Percentiles rank a stretch among this genome's conserved stretches.
Evolutionary conservation across 2,113 vertebrate species (phyloP).

Genomic region (Seriola aureovittata): DNA sequence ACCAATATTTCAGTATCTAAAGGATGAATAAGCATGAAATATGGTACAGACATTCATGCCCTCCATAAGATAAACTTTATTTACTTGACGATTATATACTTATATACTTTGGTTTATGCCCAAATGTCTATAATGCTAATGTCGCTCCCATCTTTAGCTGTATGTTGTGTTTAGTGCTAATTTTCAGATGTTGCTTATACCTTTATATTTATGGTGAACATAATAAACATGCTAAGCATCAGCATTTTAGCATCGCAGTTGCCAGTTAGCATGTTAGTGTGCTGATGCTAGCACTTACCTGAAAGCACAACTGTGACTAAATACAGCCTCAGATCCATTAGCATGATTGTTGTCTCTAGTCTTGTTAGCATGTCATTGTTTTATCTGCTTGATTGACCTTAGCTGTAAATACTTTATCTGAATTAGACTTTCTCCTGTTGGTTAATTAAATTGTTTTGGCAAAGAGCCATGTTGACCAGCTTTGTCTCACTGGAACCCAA

Average conservation of each 20-base stretch:
- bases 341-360: not conserved
- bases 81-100: not conserved
- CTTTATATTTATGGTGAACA: too few species aligned
- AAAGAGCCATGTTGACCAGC: constrained; percentile 4
- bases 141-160: not conserved
- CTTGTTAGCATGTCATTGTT: not conserved
- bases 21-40: too few species aligned
- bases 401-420: not conserved
- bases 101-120: too few species aligned
- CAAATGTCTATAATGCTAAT: not conserved
- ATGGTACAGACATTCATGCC: too few species aligned
- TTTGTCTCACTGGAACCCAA: constrained; percentile 35
- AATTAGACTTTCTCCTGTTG: constrained; percentile 6
- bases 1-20: too few species aligned
- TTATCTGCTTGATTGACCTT: not conserved
- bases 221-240: too few species aligned
- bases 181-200: too few species aligned
- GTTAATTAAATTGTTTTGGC: constrained; percentile 8
- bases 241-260: too few species aligned
- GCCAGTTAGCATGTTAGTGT: too few species aligned
- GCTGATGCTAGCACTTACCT: too few species aligned
- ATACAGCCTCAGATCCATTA: not conserved
- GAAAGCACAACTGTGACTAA: not conserved
- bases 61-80: not conserved
- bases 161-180: not conserved